Evolutionary conservation across 2,113 vertebrate species (phyloP), one percentile per base, ranked within the genome.

Genomic region (Cepphus grylle): DNA sequence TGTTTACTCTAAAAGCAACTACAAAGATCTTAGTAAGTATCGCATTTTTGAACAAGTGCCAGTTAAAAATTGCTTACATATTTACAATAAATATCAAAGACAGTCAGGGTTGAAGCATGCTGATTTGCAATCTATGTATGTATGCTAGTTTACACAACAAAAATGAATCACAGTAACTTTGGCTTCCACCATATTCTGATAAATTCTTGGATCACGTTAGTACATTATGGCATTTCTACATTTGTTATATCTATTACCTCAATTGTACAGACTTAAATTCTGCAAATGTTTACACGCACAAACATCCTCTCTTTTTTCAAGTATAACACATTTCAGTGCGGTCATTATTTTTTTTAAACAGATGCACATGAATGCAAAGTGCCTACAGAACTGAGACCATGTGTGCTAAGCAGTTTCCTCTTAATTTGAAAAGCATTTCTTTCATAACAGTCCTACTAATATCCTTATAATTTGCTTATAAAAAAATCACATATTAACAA

Each of bases 101-200:
- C 40, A 90, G 58, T 11, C 91, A 82, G 45, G 38, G 59, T 2
- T 38, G 69, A 90, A 83, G 65, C 42, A 74, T 13, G 40, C 36
- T 71, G 61, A 88, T 88, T 86, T 83, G 52, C 76, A 86, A 20
- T 71, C 42, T 55, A 59, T 38, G 36, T 55, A 49, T 9, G 62
- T 90, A 82, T 65, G 30, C n/a, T 26, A 80, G 69, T 61, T 95
- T 91, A 93, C 67, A 50, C 22, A 82, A 91, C 20, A 94, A 94
- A 93, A 90, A 81, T 83, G 8, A 92, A 83, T 86, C 86, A 92
- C 32, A 66, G 36, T 30, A 50, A 74, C 65, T 74, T 83, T 63
- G 81, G 56, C 29, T 96, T 89, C n/a, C 43, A 78, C n/a, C 40
- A 40, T 7, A 81, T 71, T 88, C 52, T 53, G 20, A 53, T 42